Base-by-base conservation (phyloP, 2,113 vertebrate species). In the Lethenteron reissneri region DNA sequence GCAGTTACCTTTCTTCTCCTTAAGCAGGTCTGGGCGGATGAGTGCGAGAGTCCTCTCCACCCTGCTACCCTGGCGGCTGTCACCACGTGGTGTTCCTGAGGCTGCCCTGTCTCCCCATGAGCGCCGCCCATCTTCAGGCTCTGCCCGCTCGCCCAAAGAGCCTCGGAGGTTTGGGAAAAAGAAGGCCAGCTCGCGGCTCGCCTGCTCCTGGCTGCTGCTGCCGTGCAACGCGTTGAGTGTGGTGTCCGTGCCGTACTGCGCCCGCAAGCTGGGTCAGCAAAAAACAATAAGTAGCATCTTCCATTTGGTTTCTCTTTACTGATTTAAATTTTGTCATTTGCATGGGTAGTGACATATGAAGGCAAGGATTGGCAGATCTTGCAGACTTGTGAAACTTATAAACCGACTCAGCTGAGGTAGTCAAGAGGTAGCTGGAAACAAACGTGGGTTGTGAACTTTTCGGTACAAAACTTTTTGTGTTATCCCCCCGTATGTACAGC, bases 191-290 rank as follows among this genome's bases (percentile, higher is more conserved):
- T 88, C 87, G 78, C 82, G 82, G 77, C 79, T 73, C 76, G 87
- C 87, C 4, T 78, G 83, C 69, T 84, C 80, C 12, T 72, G 70
- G 77, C 85, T 80, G 74, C 71, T 75, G 73, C 87, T 87, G 72
- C 86, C 85, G 8, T 88, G 87, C 74, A 89, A 77, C 15, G 84
- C 86, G 56, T 87, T 88, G 73, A 83, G 83, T 74, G 84, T 82
- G 71, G 82, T 78, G 76, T 84, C 81, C 58, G 85, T 86, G 76
- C 86, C 84, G 58, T 86, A 88, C 77, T 84, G 86, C 73, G 85
- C 85, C 71, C 85, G 84, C 76, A 91, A 81, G 78, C 86, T 90
- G 78, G 75, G 75, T 77, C 76, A 76, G 72, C 74, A 75, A 74
- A 74, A 58, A 68, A 76, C 71, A 74, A 76, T 76, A 71, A 77